Evolutionary conservation across 2,113 vertebrate genomes (phyloP), one percentile per base, ranked within the genome.

Genomic region (Dissostichus mawsoni): DNA sequence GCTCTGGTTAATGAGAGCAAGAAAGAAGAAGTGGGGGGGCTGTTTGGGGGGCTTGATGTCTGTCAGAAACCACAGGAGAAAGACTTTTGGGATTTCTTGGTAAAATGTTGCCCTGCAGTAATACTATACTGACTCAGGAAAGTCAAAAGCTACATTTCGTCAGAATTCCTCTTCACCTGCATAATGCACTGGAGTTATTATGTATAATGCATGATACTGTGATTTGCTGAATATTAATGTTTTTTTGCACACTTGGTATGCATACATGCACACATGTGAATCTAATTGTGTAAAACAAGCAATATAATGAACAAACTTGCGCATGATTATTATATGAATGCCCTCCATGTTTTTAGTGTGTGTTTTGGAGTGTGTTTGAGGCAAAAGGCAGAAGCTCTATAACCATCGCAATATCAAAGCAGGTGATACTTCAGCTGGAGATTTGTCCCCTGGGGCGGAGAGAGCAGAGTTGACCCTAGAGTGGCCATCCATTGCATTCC

Each of bases 401-500:
- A 89, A 78, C 25, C 78, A 74, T 86, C 76, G 77, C 20, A 59
- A 84, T 90, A 90, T 91, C 83, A 92, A 89, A 93, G 90, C 81
- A 90, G 84, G 86, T 88, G 88, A 87, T 90, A 62, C 85, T 89
- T 87, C 83, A 90, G 79, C 82, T 86, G 72, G 78, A 92, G 85
- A 90, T 87, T 74, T 76, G 72, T 74, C 68, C 86, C 81, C 67
- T 36, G 2, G 78, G 87, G 76, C 57, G 33, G 33, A 86, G 85
- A 81, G 86, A 78, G 70, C 81, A 77, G 85, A 88, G 82, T 87
- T 92, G 91, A 92, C 85, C 92, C 86, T 67, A 45, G 80, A 90
- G 90, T 93, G 91, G 82, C 77, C 86, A 86, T 90, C 89, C 82
- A 90, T 79, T 83, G 91, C 86, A 80, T 90, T 86, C 85, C 91